These are phyloP conservation scores for Platyscapa corneri DNA, from an alignment of 1,140 invertebrate species.

Conservation along the genomic window DNA sequence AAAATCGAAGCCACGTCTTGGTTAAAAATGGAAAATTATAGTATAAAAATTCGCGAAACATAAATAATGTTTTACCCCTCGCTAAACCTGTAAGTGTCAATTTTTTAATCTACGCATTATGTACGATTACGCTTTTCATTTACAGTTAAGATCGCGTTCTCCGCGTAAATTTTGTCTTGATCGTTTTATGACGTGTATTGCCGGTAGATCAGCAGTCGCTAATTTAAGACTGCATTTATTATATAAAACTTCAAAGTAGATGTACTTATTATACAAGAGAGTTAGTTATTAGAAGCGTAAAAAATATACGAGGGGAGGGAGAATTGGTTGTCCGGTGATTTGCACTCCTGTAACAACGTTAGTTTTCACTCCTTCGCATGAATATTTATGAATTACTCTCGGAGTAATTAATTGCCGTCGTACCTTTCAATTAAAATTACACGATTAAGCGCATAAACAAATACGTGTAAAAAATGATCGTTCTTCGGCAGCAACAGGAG, in stretches of 20 bases:
- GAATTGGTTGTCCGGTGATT: background rate
- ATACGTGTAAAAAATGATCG: background rate
- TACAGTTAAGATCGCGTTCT: background rate
- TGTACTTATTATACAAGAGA: background rate
- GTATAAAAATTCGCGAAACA: background rate
- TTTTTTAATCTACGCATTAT: background rate
- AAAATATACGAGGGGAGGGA: background rate
- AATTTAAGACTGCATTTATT: background rate
- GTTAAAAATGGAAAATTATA: background rate
- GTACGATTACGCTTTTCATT: slow-evolving; percentile 16
- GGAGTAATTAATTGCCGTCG: background rate
- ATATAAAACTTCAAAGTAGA: background rate
- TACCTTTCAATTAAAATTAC: background rate
- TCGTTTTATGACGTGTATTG: background rate
- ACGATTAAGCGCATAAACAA: background rate
- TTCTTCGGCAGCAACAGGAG: background rate
- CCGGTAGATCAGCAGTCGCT: background rate
- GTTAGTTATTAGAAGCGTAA: background rate
- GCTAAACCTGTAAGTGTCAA: slow-evolving; percentile 12
- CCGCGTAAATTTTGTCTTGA: background rate
- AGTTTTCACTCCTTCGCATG: background rate
- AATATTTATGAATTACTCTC: background rate
- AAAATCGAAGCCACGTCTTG: background rate
- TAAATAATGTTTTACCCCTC: slow-evolving; percentile 5
- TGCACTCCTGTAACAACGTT: background rate